These are phyloP conservation scores for Leptopilina boulardi DNA, from an alignment of 1,140 invertebrate species.

Conservation along the genomic window DNA sequence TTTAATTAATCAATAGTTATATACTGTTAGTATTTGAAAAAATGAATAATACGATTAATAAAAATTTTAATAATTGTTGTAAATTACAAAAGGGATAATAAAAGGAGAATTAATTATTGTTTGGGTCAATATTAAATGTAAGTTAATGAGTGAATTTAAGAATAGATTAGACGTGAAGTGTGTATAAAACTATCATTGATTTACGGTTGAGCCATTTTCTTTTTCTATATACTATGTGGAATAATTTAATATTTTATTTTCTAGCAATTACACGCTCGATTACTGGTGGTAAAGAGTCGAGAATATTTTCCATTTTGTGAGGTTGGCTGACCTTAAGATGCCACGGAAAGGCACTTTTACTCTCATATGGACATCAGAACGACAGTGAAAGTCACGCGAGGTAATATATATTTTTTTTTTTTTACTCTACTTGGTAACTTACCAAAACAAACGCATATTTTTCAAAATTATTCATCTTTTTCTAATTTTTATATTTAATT, in stretches of 20 bases:
- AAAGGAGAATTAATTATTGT: neutral
- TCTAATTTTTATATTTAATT: no score
- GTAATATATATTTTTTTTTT: no score
- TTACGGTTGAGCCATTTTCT: neutral
- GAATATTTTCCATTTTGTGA: slow-evolving; percentile 19
- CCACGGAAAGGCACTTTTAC: slow-evolving; percentile 35
- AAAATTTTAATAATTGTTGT: neutral
- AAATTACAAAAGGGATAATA: neutral
- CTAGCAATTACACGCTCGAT: slow-evolving; percentile 21
- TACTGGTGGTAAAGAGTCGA: neutral
- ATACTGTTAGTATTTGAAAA: neutral
- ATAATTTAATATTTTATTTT: slow-evolving; percentile 26
- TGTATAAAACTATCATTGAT: slow-evolving; percentile 8
- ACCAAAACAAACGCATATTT: neutral
- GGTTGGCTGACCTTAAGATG: slow-evolving; percentile 26
- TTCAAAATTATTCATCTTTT: no score
- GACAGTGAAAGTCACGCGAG: slow-evolving; percentile 46
- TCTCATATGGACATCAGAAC: slow-evolving; percentile 33
- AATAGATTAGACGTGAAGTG: neutral
- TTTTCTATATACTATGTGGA: neutral
- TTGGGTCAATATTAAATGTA: neutral
- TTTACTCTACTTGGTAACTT: neutral
- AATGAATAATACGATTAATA: neutral
- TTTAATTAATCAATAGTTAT: slow-evolving; percentile 6
- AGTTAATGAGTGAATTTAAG: neutral